Evolutionary conservation across 2,113 vertebrate genomes (phyloP), one percentile per base, ranked within the genome.

Genomic region (Rafetus swinhoei): DNA sequence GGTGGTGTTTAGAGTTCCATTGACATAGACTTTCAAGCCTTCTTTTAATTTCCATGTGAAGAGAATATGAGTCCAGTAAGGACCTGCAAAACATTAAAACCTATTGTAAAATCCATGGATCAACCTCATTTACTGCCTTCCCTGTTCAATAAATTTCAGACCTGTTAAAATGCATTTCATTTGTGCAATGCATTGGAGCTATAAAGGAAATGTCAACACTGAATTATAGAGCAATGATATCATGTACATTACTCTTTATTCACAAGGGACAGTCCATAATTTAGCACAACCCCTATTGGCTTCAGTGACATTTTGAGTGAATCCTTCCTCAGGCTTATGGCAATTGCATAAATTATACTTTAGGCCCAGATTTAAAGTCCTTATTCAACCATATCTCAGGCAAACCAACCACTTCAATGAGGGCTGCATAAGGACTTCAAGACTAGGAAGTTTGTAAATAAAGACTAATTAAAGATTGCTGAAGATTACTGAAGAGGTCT

Each of bases 51-150:
- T 99, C 99, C 99, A 99, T 0, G 99, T 99, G 90, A 99, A 99
- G 45, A 99, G 98, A 65, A 99, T 94, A 2, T 99, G 99, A 2
- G 99, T 99, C 99, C 99, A 99, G 82, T 98, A 98, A 54, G 98
- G 99, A 10, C 99, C 99, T 99, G 92, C 35, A 53, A 59, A 24
- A 83, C n/a, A 74, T 82, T 2, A 14, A 6, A 59, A 80, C 52
- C 25, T 84, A 52, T 72, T 9, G 86, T 15, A 81, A 39, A 84
- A n/a, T 1, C 52, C 81, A 16, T 54, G 2, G 69, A 45, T 84
- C 85, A 52, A 27, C 29, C 29, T 29, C 11, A 2, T 6, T 24
- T 84, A 9, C 32, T 79, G 52, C n/a, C 79, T 25, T 29, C 13
- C 54, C 69, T 50, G 25, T 6, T 32, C 83, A 53, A 22, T 2